phyloP scores from a whole-genome alignment of 2,797 vertebrate species.

The Rachycentron canadum region DNA sequence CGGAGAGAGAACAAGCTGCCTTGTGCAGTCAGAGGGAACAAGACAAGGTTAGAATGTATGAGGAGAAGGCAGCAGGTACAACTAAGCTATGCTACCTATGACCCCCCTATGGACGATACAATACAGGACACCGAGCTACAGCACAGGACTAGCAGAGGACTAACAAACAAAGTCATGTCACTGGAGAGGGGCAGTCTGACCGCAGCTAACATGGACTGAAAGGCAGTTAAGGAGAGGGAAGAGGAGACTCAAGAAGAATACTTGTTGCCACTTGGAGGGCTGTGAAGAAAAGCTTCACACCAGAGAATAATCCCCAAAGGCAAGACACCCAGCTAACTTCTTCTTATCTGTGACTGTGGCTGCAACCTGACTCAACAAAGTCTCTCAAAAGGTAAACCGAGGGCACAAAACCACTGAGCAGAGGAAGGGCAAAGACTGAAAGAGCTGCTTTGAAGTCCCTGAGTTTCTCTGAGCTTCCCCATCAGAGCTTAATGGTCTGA shows the following conservation, averaged over 20 bases:
- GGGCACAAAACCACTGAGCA: constrained; percentile 70
- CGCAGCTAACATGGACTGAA: constrained; percentile 29
- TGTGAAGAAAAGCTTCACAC: constrained; percentile 50
- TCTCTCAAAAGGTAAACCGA: constrained; percentile 56
- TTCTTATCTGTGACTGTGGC: constrained; percentile 59
- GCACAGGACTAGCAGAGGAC: constrained; percentile 32
- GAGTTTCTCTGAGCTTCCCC: constrained; percentile 34
- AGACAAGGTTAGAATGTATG: constrained; percentile 60
- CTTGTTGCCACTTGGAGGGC: constrained; percentile 44
- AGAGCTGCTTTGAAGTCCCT: constrained; percentile 54
- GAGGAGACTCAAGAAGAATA: constrained; percentile 46
- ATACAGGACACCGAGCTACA: constrained; percentile 25
- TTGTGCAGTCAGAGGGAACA: constrained; percentile 59
- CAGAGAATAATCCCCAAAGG: constrained; percentile 48
- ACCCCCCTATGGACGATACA: constrained; percentile 26
- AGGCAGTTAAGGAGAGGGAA: constrained; percentile 28
- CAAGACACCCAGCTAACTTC: constrained; percentile 42
- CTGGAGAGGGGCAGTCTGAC: constrained; percentile 41
- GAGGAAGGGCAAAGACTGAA: constrained; percentile 59
- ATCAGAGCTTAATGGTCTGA: constrained; percentile 33
- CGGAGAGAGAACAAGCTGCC: constrained; percentile 55
- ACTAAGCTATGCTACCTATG: constrained; percentile 36
- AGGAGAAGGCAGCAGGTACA: constrained; percentile 46
- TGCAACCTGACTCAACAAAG: constrained; percentile 56
- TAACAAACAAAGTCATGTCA: constrained; percentile 30